Conservation (phyloP, 2,888 invertebrate species). For the Parnassius orleans region DNA sequence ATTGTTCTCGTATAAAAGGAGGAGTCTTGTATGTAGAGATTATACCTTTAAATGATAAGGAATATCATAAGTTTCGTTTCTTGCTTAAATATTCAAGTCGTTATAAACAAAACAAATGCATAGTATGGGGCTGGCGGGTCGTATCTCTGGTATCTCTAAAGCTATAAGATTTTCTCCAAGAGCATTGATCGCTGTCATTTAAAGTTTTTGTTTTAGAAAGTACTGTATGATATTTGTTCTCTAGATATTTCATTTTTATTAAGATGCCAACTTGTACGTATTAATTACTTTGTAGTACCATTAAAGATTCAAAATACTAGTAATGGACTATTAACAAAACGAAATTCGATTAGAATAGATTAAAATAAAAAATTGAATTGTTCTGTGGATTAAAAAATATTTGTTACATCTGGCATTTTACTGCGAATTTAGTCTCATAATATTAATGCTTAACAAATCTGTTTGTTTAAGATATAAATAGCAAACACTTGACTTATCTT, state of each 20-base stretch:
- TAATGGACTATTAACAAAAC: too few relatives aligned
- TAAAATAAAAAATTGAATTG: too few relatives aligned
- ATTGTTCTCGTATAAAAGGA: slow-evolving; percentile 60
- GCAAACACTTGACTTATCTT: too few relatives aligned
- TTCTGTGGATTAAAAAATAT: too few relatives aligned
- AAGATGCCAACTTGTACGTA: not conserved
- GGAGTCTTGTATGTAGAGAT: slow-evolving; percentile 41
- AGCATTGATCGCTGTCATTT: slow-evolving; percentile 13
- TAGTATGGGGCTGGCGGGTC: slow-evolving; percentile 60
- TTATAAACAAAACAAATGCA: slow-evolving; percentile 40
- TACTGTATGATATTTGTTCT: slow-evolving; percentile 1
- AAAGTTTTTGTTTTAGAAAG: slow-evolving; percentile 24
- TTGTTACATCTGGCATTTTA: too few relatives aligned
- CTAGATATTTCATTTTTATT: slow-evolving; percentile 8
- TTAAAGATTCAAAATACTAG: too few relatives aligned
- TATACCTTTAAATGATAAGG: slow-evolving; percentile 15
- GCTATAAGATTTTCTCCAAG: slow-evolving; percentile 27
- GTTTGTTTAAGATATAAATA: too few relatives aligned
- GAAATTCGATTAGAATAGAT: too few relatives aligned
- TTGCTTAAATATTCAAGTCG: slow-evolving; percentile 58
- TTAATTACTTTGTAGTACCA: not conserved
- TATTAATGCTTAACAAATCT: too few relatives aligned
- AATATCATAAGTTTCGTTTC: slow-evolving; percentile 41
- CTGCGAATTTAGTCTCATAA: too few relatives aligned
- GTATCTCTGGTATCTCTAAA: slow-evolving; percentile 57